Base-by-base conservation (phyloP, 2,888 invertebrate genomes). In the Coremacera marginata region DNA sequence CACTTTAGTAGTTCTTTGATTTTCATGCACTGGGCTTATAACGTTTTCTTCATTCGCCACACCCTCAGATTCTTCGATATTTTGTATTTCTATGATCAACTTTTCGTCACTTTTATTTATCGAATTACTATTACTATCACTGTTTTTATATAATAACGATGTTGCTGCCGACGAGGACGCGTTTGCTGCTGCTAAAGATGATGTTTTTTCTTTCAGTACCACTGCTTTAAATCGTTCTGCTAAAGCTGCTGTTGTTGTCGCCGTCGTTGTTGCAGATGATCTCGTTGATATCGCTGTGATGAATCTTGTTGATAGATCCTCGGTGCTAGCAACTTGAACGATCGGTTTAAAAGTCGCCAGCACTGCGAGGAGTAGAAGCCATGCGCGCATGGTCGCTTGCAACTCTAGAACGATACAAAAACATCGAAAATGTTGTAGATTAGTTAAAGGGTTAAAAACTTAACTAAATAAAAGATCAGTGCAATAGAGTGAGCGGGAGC, bases 381-480 rank as follows among this genome's bases (percentile, higher is more conserved):
- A 90, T 89, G 88, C 89, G 89, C 89, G 90, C 89, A 90, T 90
- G 89, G 88, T 90, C 90, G 89, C 88, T 89, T 88, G 88, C 88
- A 90, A 88, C 89, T 89, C 89, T 90, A 87, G 81, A 89, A 89
- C 83, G 85, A 86, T 85, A 86, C 82, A 86, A 85, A 86, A 86
- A 84, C 83, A 84, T 84, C 80, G 83, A 85, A 83, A 86, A 82
- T 81, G 81, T 84, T 82, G 79, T 82, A 82, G 81, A 83, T 85
- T 83, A 83, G 83, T 83, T 81, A 86, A 86, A 85, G 86, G 86
- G 86, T 85, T 85, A 86, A 79, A 78, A 80, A 68, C 76, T 71
- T 75, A 80, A 77, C 80, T 51, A 19, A 65, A 67, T 2, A 27
- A 16, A 55, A 16, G 68, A 68, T 68, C 68, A 49, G 27, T 68